These are phyloP conservation scores for Todus mexicanus DNA, from an alignment of 2,797 vertebrate species.

Conservation along the genomic window DNA sequence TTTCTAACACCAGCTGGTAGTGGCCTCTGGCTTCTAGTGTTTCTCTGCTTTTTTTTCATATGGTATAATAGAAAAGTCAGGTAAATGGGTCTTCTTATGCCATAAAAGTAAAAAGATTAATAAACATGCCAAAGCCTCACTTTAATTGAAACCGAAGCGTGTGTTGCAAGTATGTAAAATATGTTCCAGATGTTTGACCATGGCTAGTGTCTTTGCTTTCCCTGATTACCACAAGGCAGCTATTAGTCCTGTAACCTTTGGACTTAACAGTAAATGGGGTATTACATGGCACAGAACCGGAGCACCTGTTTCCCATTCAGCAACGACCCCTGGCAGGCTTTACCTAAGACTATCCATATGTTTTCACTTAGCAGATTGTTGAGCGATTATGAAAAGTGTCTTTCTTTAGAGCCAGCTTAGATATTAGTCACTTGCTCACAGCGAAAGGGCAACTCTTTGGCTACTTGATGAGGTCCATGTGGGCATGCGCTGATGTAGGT, in stretches of 20 bases:
- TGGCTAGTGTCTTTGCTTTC: constrained; percentile 80
- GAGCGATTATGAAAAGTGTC: constrained; percentile 90
- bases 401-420: constrained; percentile 84
- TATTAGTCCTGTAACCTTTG: constrained; percentile 98
- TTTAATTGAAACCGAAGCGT: constrained; percentile 98
- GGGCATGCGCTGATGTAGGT: constrained; percentile 68
- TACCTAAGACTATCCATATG: constrained; percentile 83
- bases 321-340: constrained; percentile 85
- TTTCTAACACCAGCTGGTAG: constrained; percentile 71
- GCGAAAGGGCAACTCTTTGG: constrained; percentile 79
- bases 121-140: constrained; percentile 95
- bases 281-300: constrained; percentile 89
- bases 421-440: constrained; percentile 85
- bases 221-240: constrained; percentile 88
- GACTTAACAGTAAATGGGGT: constrained; percentile 90
- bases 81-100: constrained; percentile 83
- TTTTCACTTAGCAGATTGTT: constrained; percentile 91
- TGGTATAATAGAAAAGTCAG: constrained; percentile 81
- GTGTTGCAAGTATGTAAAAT: constrained; percentile 94
- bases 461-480: constrained; percentile 79
- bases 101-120: constrained; percentile 87
- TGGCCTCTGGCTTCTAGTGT: constrained; percentile 73
- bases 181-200: constrained; percentile 89
- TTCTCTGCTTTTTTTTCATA: constrained; percentile 69
- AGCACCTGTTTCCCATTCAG: constrained; percentile 98